Conservation (phyloP, 2,888 invertebrate species). For the Drosophila falleni region DNA sequence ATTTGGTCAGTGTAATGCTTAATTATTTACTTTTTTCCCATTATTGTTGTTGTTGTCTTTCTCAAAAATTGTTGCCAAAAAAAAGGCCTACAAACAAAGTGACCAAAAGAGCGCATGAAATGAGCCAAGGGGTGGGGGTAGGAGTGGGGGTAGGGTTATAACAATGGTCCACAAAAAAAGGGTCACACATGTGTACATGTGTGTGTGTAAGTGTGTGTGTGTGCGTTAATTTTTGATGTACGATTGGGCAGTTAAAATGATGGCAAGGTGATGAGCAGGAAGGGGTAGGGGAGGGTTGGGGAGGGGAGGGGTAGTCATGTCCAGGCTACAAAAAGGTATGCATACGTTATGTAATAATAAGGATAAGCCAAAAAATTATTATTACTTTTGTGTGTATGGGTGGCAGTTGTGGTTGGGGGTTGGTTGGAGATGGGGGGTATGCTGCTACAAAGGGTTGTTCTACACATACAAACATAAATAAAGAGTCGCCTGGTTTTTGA, state of each 20-base stretch:
- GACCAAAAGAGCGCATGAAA: slow-evolving; percentile 62
- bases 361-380: slow-evolving; percentile 84
- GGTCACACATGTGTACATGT: slow-evolving; percentile 57
- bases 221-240: slow-evolving; percentile 83
- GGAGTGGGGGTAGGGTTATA: slow-evolving; percentile 5
- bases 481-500: slow-evolving; percentile 23
- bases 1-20: slow-evolving; percentile 82
- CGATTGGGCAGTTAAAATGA: slow-evolving; percentile 60
- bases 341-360: slow-evolving; percentile 83
- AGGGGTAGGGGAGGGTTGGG: neutral
- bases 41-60: slow-evolving; percentile 32
- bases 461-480: slow-evolving; percentile 10
- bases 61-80: slow-evolving; percentile 50
- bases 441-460: slow-evolving; percentile 53
- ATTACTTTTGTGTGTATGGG: slow-evolving; percentile 68
- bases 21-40: slow-evolving; percentile 75
- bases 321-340: slow-evolving; percentile 70
- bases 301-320: neutral
- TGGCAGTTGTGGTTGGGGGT: neutral
- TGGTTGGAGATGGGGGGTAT: neutral
- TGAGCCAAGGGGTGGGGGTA: neutral
- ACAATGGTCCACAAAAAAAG: slow-evolving; percentile 69
- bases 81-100: slow-evolving; percentile 70
- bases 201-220: slow-evolving; percentile 48
- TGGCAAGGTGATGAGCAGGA: neutral